Base-by-base conservation (phyloP, 2,797 vertebrate genomes). In the Sebastolobus alascanus region DNA sequence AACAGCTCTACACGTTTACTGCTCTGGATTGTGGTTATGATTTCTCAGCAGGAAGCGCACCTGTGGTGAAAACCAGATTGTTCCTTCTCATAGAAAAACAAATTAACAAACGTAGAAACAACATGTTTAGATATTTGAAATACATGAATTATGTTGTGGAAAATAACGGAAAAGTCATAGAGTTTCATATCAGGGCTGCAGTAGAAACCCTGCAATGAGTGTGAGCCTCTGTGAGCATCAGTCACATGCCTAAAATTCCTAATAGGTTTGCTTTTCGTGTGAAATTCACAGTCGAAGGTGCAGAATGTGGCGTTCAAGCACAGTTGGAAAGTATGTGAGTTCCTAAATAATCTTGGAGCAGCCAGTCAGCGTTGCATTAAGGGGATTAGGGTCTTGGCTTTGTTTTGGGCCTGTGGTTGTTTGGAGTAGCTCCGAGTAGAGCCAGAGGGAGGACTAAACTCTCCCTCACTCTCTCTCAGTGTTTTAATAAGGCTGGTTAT, bases 401-500 rank as follows among this genome's bases (percentile, higher is more conserved):
- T 87, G 84, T 89, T 90, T 84, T 76, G 76, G 75, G 71, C 43
- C 83, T 84, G 83, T 66, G 66, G 55, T 82, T 90, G 73, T 90
- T 91, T 87, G 50, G 87, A 84, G 69, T 77, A 71, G 82, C 77
- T 87, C 29, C 52, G 82, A 83, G 63, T 37, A 35, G 65, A 79
- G 86, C 82, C 77, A 78, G 72, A 68, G 81, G 80, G 79, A 87
- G 78, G 77, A 72, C 77, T 73, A 58, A 72, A 76, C 82, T 77
- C 80, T 76, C 72, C 54, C 63, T 70, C 12, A 6, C 69, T 85
- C 80, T 70, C 70, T 70, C 50, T 16, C 55, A 59, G 60, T 77
- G 84, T 88, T 91, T 91, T 88, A 89, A 92, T 82, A 86, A 85
- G 84, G 75, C 80, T 84, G 80, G 84, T 88, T 89, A 66, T 78